Base-by-base conservation (phyloP, 2,888 invertebrate species). In the Eremobia ochroleuca region DNA sequence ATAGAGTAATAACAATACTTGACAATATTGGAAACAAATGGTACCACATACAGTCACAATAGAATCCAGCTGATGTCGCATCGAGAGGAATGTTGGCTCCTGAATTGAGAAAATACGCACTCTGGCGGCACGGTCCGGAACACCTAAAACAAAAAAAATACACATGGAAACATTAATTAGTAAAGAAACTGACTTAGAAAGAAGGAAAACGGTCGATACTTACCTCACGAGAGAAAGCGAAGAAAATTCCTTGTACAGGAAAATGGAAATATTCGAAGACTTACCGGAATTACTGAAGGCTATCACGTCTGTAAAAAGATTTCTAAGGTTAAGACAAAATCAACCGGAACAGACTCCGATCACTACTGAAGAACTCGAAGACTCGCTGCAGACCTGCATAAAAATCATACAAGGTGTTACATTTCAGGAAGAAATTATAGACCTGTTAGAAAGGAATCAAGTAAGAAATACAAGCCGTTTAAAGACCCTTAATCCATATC, bases 41-140 rank as follows among this genome's bases (percentile, higher is more conserved):
- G 46, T 18, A 46, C 46, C 34, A 9, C 6, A 61, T 46, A 46
- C 18, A 46, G 46, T 46, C 46, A 43, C 43, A 43, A 43, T 15
- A 43, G 0, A 43, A 43, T 43, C 43, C 43, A 43, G 43, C 43
- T 43, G 43, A 13, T 43, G 43, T 43, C 43, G 43, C 43, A 43
- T 43, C 43, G 15, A 43, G 43, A 43, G 43, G 43, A 43, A 43
- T 15, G 43, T 43, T 43, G 13, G 43, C 43, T 43, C 43, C 43
- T 13, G 43, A 43, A 43, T 43, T 43, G 43, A 43, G 43, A 43
- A 43, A 43, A 15, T 43, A 43, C 43, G 3, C 43, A 43, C 67
- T 68, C 46, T 74, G 74, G 74, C 68, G 74, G 74, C 46, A 67
- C 21, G 74, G 67, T 18, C 74, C 61, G 46, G 67, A 61, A 59